Evolutionary conservation across 2,888 invertebrate species (phyloP).

Genomic region (Cartodere bifasciata): DNA sequence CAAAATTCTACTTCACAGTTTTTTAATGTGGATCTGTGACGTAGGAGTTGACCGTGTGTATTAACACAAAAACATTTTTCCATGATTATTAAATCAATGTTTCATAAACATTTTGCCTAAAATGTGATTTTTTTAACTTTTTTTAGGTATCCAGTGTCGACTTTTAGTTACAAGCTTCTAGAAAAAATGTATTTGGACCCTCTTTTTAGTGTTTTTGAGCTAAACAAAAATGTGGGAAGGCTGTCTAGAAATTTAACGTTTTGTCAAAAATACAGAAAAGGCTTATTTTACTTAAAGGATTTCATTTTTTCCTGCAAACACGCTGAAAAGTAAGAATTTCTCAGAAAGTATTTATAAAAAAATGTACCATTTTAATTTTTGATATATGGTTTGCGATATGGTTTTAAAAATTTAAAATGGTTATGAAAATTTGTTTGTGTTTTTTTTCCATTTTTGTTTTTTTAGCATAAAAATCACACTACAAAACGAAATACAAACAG

Average conservation of each 20-base stretch:
- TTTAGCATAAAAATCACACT: conserved; percentile 1
- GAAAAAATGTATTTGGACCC: conserved; percentile 68
- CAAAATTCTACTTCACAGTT: too few relatives aligned
- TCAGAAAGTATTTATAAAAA: background rate
- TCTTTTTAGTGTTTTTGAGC: conserved; percentile 58
- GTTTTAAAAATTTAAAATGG: background rate
- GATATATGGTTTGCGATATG: background rate
- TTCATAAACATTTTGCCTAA: background rate
- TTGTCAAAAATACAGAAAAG: conserved; percentile 48
- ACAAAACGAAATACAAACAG: background rate
- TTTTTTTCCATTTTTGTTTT: conserved; percentile 2
- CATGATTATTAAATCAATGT: too few relatives aligned
- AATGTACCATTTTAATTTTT: too few relatives aligned
- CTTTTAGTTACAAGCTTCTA: conserved; percentile 63
- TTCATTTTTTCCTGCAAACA: conserved; percentile 59
- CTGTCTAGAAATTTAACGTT: conserved; percentile 48
- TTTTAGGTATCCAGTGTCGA: conserved; percentile 65
- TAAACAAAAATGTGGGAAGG: conserved; percentile 54
- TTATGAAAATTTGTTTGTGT: background rate
- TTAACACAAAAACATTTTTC: too few relatives aligned
- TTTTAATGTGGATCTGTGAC: too few relatives aligned
- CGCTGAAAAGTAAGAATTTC: conserved; percentile 42
- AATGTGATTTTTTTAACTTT: conserved; percentile 12
- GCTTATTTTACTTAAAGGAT: conserved; percentile 56
- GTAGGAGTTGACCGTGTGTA: too few relatives aligned